phyloP scores from a whole-genome alignment of 2,888 invertebrate species.

The Mesoligia furuncula region DNA sequence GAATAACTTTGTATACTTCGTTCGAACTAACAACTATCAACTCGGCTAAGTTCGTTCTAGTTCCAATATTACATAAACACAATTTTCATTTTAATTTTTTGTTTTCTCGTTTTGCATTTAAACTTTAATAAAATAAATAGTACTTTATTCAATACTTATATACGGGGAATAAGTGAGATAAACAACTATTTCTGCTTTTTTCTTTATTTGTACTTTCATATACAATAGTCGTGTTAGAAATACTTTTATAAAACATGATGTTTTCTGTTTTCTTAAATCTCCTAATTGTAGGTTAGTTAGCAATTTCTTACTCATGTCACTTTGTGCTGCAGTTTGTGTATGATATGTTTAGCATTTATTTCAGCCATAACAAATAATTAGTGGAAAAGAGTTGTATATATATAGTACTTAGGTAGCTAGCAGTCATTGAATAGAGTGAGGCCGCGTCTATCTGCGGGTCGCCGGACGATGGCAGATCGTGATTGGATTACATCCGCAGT shows the following conservation, averaged over 20 bases:
- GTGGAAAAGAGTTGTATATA: background rate
- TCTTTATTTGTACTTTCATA: background rate
- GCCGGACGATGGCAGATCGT: constrained; percentile 14
- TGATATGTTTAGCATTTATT: background rate
- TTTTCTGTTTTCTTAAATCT: background rate
- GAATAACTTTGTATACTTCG: background rate
- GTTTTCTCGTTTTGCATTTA: background rate
- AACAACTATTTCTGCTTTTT: too few relatives aligned
- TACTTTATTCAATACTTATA: too few relatives aligned
- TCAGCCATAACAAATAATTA: background rate
- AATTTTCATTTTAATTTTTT: background rate
- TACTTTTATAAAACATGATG: background rate
- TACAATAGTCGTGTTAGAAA: background rate
- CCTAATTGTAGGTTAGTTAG: background rate
- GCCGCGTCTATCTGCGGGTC: background rate
- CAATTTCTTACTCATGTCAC: background rate
- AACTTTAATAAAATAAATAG: background rate
- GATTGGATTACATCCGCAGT: constrained; percentile 37
- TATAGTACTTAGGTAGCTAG: background rate
- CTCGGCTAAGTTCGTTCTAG: background rate
- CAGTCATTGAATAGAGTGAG: background rate
- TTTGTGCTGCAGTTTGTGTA: too few relatives aligned
- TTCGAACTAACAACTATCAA: background rate
- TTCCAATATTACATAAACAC: background rate
- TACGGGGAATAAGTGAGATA: too few relatives aligned